Evolutionary conservation across 2,113 vertebrate species (phyloP).

Genomic region (Oreotragus oreotragus): DNA sequence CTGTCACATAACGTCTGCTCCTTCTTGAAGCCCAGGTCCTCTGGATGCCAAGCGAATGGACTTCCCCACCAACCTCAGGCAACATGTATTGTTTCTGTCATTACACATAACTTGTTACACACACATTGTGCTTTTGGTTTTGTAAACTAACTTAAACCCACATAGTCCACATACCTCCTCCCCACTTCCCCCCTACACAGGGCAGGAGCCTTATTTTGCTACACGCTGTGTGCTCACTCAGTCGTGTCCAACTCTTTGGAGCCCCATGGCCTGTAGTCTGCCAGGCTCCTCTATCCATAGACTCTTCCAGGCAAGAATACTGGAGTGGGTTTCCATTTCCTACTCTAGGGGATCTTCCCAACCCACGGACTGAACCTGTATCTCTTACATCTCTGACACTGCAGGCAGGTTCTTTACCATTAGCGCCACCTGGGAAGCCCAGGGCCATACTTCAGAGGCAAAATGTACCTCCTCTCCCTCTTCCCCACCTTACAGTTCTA

Average conservation of each 20-base stretch:
- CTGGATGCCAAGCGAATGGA: neutral
- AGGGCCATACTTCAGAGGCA: neutral
- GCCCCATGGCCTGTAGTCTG: neutral
- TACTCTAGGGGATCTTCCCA: neutral
- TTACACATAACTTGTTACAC: no score
- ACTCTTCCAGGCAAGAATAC: neutral
- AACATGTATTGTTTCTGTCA: neutral
- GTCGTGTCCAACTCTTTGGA: neutral
- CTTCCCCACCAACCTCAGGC: no score
- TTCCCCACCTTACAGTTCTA: neutral
- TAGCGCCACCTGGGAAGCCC: neutral
- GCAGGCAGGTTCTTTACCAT: neutral
- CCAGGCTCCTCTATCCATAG: neutral
- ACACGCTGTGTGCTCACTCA: neutral
- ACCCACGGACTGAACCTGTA: neutral
- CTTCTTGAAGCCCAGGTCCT: neutral
- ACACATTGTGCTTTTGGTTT: neutral
- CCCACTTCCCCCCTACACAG: neutral
- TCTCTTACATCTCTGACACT: neutral
- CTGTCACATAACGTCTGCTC: neutral
- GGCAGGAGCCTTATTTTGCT: neutral
- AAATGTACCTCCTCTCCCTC: neutral
- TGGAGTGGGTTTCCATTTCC: neutral
- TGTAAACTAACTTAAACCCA: neutral
- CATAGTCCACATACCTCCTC: neutral